Evolutionary conservation across 2,888 invertebrate species (phyloP), one percentile per base, ranked within the genome.

Genomic region (Conomelus anceps): DNA sequence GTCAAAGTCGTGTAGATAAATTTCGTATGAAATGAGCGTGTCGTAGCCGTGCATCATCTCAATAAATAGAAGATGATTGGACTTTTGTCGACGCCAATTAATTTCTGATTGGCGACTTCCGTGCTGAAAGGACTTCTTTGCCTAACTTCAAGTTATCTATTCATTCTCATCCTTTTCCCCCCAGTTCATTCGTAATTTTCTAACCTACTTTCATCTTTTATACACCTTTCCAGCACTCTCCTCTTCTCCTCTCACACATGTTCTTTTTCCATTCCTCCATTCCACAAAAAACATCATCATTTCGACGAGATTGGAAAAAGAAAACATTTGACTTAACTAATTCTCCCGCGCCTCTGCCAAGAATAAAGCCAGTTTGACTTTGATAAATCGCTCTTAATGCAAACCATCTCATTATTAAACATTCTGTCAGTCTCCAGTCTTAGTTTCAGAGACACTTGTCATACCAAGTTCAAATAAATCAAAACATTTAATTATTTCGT

Each of bases 401-500:
- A 63, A 63, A 63, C 63, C 63, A 63, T 63, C 63, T 63, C 63
- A 63, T 63, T 63, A 63, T 63, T 63, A 63, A 63, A 63, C 63
- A 63, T 63, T 63, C 63, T 63, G 63, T 63, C 63, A 63, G n/a
- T 63, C 63, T 63, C n/a, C 63, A 63, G 63, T 20, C 34, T 13
- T 17, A 13, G 34, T 17, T 17, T 13, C 63, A 13, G n/a, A 41
- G 23, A 85, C 85, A 23, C 84, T 86, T 41, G 20, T 84, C 63
- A 84, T 84, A 34, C 86, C 23, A 63, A 86, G 86, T 26, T 86
- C 86, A 86, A 86, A 86, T 86, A 86, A 86, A 86, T 86, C 86
- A 86, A 86, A 86, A 86, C 86, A 86, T 86, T 86, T 86, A 86
- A 86, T 86, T 86, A 86, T 86, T 86, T 86, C 29, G 29, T 26